Base-by-base conservation (phyloP, 1,140 invertebrate species). In the Pristionchus pacificus region DNA sequence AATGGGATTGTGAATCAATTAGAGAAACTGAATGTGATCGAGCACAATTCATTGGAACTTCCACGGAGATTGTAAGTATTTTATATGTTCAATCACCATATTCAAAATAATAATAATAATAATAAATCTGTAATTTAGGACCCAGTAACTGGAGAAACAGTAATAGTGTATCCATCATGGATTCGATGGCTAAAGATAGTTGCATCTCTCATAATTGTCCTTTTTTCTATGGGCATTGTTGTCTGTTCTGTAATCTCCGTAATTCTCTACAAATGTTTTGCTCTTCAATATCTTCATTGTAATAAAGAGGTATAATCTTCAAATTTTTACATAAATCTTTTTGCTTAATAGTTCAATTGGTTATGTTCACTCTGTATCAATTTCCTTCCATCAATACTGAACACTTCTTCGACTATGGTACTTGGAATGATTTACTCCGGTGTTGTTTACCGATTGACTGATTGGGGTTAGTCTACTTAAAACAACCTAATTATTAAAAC, bases 321-420 rank as follows among this genome's bases (percentile, higher is more conserved):
- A 24, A 49, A 14, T 25, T 65, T 49, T 30, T 32, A 10, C 24
- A 13, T 25, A 65, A 57, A 14, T 19, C 24, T 25, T 0, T 24
- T 38, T 63, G n/a, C 59, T n/a, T n/a, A n/a, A n/a, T n/a, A 69
- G 58, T 62, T 38, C n/a, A 68, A 65, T 3, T 60, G 68, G 15
- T 28, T 14, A n/a, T 73, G 71, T 63, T 63, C 59, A 59, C 31
- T 73, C 13, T 59, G 38, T n/a, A 58, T 62, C 15, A 49, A 65
- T 6, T 73, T 70, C 60, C 32, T 63, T 19, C 71, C 71, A 1
- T 73, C 71, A 0, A 27, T 73, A 0, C 65, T 73, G 0, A 73
- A 73, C 60, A 73, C 71, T 10, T n/a, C 63, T 31, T 73, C 71
- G 6, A 60, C 71, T 55, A 73, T 73, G 71, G 28, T 72, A 38